These are phyloP conservation scores for Ailuropoda melanoleuca DNA, from an alignment of 2,113 vertebrate species.

Conservation along the genomic window DNA sequence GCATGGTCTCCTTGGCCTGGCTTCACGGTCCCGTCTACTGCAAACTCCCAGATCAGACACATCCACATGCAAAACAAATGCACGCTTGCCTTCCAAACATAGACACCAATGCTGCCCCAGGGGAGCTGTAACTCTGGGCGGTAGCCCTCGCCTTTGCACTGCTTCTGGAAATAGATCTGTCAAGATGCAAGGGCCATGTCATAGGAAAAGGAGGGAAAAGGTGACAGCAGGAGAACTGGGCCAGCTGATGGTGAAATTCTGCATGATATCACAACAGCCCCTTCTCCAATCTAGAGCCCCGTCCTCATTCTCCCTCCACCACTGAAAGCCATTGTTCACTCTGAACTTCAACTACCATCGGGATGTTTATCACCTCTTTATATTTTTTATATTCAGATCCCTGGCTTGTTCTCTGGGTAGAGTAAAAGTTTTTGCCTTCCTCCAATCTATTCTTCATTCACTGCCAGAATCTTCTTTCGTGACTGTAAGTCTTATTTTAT, in stretches of 20 bases:
- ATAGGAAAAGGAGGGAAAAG: not conserved
- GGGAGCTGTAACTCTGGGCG: not conserved
- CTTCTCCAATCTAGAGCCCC: not conserved
- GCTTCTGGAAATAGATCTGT: not conserved
- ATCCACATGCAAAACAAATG: not conserved
- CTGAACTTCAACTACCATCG: not conserved
- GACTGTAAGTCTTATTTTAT: not conserved
- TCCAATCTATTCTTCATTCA: not conserved
- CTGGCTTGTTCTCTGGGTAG: not conserved
- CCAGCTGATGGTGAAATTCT: not conserved
- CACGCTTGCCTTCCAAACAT: not conserved
- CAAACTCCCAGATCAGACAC: not conserved
- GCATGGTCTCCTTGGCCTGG: fast-evolving
- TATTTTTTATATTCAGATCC: not conserved
- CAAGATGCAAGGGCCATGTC: not conserved
- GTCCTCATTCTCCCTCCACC: fast-evolving
- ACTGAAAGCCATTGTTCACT: fast-evolving
- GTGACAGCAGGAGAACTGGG: not conserved
- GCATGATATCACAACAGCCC: no score
- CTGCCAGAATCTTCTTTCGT: no score
- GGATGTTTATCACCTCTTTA: not conserved
- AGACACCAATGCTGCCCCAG: fast-evolving
- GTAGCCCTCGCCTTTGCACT: not conserved
- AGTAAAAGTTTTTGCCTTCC: not conserved
- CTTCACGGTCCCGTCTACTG: not conserved